Base-by-base conservation (phyloP, 2,113 vertebrate genomes). In the Jaculus jaculus region DNA sequence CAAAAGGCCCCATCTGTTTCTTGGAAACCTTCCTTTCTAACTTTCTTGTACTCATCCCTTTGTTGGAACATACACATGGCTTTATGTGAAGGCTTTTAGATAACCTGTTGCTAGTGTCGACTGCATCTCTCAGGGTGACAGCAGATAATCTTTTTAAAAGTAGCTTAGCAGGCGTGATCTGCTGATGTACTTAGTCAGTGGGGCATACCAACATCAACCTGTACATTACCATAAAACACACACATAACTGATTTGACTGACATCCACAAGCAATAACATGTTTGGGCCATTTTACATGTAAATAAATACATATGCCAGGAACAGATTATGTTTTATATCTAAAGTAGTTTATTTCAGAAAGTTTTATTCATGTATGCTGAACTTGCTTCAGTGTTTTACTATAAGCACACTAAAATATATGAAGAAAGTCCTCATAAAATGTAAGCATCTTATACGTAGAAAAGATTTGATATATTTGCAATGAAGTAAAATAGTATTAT, bases 271-370 rank as follows among this genome's bases (percentile, higher is more conserved):
- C n/a, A 72, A 21, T 71, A 84, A 61, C 42, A 58, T 34, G 18
- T 69, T 34, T 80, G n/a, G 47, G 0, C 30, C 7, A 17, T n/a
- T 88, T 73, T 34, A 71, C 7, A n/a, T 24, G 9, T 65, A 86
- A 72, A 37, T 54, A 65, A 37, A 83, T 39, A 74, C 87, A 24
- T 51, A 32, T 13, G 37, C 71, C 66, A 83, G 90, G 58, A 73
- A 32, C 1, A 87, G 18, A 26, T 69, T 87, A 24, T 77, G 90
- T 34, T 83, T 90, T 51, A 51, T 17, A 32, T 54, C 8, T 91
- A 37, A 92, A 79, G 68, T 90, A 2, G 68, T 87, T 93, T 82
- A 72, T 74, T 93, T 95, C 1, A 65, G 82, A 84, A 93, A 79
- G 39, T 87, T 90, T 89, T 71, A 65, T 72, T 5, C 4, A 58